A percentile compares a stretch with the other conserved stretches of the same genome.
phyloP scores from a whole-genome alignment of 2,797 vertebrate genomes.

The Crypturellus tataupa region DNA sequence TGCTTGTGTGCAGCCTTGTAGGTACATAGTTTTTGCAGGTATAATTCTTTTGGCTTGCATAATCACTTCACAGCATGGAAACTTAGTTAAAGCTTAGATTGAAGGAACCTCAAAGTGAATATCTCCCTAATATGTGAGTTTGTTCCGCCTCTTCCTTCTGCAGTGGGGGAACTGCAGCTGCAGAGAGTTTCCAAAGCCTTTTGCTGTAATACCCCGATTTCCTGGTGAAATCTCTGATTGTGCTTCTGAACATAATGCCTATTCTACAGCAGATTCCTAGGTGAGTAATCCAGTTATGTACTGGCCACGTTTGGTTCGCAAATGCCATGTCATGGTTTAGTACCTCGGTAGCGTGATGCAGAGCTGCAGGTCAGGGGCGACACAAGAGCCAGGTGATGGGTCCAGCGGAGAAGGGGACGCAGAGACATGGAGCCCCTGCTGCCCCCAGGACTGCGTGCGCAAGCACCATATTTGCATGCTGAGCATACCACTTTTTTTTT shows the following conservation, averaged over 20 bases:
- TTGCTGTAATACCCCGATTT: neutral
- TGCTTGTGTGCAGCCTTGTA: neutral
- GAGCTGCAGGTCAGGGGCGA: neutral
- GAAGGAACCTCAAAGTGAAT: neutral
- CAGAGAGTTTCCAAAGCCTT: constrained; percentile 5
- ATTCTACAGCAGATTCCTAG: neutral
- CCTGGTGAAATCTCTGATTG: neutral
- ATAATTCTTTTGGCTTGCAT: neutral
- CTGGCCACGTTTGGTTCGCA: neutral
- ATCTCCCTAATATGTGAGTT: constrained; percentile 41
- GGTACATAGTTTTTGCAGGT: neutral
- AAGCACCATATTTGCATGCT: neutral
- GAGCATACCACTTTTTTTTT: neutral
- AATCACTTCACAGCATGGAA: constrained; percentile 24
- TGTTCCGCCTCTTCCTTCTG: constrained; percentile 48
- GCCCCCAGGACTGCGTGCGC: neutral
- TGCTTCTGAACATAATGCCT: neutral
- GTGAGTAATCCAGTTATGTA: neutral
- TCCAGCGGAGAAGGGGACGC: neutral
- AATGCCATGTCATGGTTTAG: neutral
- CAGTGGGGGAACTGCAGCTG: neutral
- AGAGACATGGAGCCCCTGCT: neutral
- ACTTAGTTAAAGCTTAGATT: neutral
- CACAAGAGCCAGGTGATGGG: neutral
- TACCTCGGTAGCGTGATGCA: neutral